Conservation (phyloP, 2,888 invertebrate species). For the Drosophila melanosoma region DNA sequence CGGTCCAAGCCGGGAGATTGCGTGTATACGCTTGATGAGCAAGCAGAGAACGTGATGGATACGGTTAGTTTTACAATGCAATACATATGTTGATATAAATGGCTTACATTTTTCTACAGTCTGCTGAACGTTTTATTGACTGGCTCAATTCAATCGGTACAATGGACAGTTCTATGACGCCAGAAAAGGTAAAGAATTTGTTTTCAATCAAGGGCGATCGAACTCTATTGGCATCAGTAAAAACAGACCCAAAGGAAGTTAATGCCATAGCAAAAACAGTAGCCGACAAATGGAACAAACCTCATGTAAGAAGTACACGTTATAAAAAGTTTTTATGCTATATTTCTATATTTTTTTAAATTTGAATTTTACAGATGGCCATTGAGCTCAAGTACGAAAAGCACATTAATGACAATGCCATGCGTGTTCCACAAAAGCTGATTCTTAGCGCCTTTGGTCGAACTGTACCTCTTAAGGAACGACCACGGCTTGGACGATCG, state of each 20-base stretch:
- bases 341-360: neutral
- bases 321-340: neutral
- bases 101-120: constrained; percentile 45
- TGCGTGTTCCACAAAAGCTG: constrained; percentile 57
- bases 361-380: constrained; percentile 73
- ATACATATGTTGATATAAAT: neutral
- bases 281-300: constrained; percentile 82
- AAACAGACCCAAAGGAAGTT: constrained; percentile 83
- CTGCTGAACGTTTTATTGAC: constrained; percentile 83
- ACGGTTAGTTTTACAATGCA: constrained; percentile 68
- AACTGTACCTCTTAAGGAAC: constrained; percentile 80
- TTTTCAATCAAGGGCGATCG: constrained; percentile 84
- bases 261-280: constrained; percentile 83
- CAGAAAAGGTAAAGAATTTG: constrained; percentile 82
- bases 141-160: constrained; percentile 83
- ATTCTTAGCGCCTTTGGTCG: constrained; percentile 83
- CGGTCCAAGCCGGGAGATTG: constrained; percentile 69
- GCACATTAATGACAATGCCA: constrained; percentile 71
- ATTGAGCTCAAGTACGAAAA: constrained; percentile 83
- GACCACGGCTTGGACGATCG: constrained; percentile 74
- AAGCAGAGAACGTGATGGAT: constrained; percentile 84
- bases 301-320: constrained; percentile 71
- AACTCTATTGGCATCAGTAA: constrained; percentile 79
- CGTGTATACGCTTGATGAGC: constrained; percentile 78
- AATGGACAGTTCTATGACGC: constrained; percentile 78